phyloP scores from a whole-genome alignment of 2,888 invertebrate species.

The Lithophane semibrunnea region DNA sequence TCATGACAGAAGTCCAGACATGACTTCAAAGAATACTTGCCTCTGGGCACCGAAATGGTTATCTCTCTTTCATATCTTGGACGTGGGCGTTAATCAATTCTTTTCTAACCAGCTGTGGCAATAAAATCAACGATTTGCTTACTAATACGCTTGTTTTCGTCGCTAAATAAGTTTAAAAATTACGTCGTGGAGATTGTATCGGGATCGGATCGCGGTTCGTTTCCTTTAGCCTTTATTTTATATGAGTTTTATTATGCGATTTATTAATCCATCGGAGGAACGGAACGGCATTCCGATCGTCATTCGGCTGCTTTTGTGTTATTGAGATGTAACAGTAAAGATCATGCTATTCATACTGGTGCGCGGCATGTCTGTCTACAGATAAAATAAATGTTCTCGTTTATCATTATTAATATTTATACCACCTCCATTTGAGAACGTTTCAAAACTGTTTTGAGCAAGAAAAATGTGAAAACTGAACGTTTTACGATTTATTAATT shows the following conservation, averaged over 20 bases:
- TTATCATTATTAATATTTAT: constrained; percentile 55
- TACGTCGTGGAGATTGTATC: constrained; percentile 78
- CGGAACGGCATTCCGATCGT: constrained; percentile 75
- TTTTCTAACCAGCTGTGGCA: constrained; percentile 69
- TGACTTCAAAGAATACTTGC: constrained; percentile 25
- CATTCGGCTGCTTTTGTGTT: constrained; percentile 75
- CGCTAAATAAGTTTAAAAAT: constrained; percentile 78
- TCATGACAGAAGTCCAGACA: constrained; percentile 23
- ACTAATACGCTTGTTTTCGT: constrained; percentile 78
- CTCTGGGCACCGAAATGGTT: constrained; percentile 53
- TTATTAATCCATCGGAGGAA: constrained; percentile 74
- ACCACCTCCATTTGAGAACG: constrained; percentile 31
- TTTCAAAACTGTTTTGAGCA: constrained; percentile 49
- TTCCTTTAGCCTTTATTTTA: constrained; percentile 76
- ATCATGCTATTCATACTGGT: constrained; percentile 49
- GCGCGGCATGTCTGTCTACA: constrained; percentile 23
- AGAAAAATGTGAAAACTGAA: constrained; percentile 54
- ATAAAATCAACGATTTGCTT: constrained; percentile 79
- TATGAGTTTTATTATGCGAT: constrained; percentile 80
- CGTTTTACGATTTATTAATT: constrained; percentile 58
- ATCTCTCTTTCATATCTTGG: constrained; percentile 66
- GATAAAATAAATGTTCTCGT: constrained; percentile 52
- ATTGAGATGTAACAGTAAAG: constrained; percentile 75
- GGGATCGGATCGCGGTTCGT: constrained; percentile 74
- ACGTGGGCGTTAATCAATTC: constrained; percentile 74